Conservation (phyloP, 1,140 invertebrate species). For the Panulirus ornatus region DNA sequence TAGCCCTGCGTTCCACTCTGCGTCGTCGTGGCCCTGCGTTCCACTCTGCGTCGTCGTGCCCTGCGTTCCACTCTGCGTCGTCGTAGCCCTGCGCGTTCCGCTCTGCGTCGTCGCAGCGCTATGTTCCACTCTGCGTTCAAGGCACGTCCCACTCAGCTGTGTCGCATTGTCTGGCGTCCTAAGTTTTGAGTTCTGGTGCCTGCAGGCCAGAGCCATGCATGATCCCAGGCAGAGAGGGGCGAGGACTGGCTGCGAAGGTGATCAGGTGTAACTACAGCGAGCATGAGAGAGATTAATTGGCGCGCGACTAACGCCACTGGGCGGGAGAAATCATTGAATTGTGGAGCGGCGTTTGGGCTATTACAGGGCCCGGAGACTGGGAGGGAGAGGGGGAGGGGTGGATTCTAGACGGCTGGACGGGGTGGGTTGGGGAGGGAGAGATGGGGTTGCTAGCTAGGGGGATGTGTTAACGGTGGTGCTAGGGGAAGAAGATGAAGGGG, state of each 20-base stretch:
- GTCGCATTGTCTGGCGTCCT: no score
- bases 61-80: no score
- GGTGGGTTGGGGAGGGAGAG: background rate
- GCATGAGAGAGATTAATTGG: slow-evolving; percentile 53
- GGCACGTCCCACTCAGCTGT: no score
- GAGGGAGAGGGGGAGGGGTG: background rate
- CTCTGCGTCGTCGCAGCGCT: no score
- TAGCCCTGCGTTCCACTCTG: no score
- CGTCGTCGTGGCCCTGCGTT: no score
- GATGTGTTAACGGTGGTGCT: background rate
- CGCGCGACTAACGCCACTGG: slow-evolving; percentile 40
- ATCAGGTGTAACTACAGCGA: slow-evolving; percentile 52
- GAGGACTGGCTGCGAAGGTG: slow-evolving; percentile 34
- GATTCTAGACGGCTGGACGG: background rate
- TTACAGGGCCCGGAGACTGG: slow-evolving; percentile 1
- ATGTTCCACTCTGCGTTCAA: no score
- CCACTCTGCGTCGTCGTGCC: no score
- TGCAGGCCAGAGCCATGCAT: no score
- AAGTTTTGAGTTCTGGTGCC: no score
- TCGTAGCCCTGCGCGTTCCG: no score
- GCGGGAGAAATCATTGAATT: slow-evolving; percentile 59
- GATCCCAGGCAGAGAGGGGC: slow-evolving; percentile 6
- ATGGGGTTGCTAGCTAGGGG: background rate
- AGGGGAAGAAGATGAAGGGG: background rate
- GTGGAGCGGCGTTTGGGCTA: slow-evolving; percentile 18